Conservation (phyloP, 2,797 vertebrate genomes). For the Pagetopsis macropterus region DNA sequence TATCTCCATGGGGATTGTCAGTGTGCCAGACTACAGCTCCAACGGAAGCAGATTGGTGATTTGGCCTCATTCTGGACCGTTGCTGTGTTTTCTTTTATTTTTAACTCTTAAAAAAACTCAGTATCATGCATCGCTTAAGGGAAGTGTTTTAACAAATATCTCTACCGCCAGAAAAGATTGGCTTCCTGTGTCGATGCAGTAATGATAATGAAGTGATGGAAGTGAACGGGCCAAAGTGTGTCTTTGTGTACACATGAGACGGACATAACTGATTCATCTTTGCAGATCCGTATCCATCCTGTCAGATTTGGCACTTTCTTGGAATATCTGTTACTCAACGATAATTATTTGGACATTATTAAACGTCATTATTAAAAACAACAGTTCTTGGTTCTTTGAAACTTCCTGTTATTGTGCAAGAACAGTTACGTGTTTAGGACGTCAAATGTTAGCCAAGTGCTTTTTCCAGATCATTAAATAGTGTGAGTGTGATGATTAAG, state of each 20-base stretch:
- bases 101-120: background rate
- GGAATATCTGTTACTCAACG: conserved; percentile 1
- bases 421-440: conserved; percentile 6
- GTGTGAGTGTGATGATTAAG: background rate
- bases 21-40: conserved; percentile 21
- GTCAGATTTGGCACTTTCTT: conserved; percentile 11
- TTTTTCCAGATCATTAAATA: conserved; percentile 34
- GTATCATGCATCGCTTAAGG: conserved; percentile 2
- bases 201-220: conserved; percentile 42
- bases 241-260: background rate
- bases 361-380: conserved; percentile 31
- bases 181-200: conserved; percentile 18
- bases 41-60: conserved; percentile 19
- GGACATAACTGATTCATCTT: conserved; percentile 4
- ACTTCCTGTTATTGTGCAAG: conserved; percentile 16
- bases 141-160: conserved; percentile 12
- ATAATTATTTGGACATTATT: conserved; percentile 9
- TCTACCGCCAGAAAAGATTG: conserved; percentile 19
- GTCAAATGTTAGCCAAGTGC: conserved; percentile 12
- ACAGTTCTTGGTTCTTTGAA: conserved; percentile 4
- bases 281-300: conserved; percentile 16
- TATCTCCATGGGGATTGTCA: conserved; percentile 28
- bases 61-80: conserved; percentile 2
- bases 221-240: conserved; percentile 46
- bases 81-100: conserved; percentile 23